Percentiles rank a stretch among this genome's conserved stretches.
Evolutionary conservation across 37 sponge, comb jelly and placozoan genomes (phyloP).

Genomic region (Cladorhizidae sp.): DNA sequence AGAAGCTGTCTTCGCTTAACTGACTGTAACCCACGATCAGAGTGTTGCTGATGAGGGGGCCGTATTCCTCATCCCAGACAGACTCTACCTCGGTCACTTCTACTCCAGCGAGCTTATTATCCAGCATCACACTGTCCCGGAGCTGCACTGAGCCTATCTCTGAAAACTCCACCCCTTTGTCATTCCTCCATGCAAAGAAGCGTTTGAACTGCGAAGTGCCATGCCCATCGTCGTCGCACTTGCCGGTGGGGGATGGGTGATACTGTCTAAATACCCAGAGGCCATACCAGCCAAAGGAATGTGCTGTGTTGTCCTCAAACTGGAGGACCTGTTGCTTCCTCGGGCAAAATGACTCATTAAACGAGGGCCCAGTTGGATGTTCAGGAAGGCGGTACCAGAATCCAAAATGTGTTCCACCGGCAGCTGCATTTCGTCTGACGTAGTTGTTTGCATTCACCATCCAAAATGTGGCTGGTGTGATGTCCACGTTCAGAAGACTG

Average conservation of each 20-base stretch:
- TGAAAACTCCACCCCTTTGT: conserved; percentile 80
- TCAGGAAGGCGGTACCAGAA: conserved; percentile 91
- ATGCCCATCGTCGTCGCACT: conserved; percentile 43
- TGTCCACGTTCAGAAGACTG: conserved; percentile 93
- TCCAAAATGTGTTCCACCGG: conserved; percentile 96
- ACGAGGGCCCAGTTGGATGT: conserved; percentile 90
- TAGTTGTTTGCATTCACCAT: conserved; percentile 88
- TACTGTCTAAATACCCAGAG: conserved; percentile 90
- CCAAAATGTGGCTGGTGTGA: conserved; percentile 97
- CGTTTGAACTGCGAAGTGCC: conserved; percentile 58
- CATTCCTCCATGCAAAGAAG: conserved; percentile 84
- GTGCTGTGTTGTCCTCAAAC: conserved; percentile 89
- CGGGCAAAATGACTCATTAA: conserved; percentile 71
- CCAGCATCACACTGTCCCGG: conserved; percentile 62
- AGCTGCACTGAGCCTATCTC: conserved; percentile 78
- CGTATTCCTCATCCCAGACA: conserved; percentile 46
- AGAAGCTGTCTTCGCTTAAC: conserved; percentile 52
- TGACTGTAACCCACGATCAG: conserved; percentile 73
- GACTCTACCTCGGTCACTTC: conserved; percentile 33
- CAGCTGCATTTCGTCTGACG: conserved; percentile 91
- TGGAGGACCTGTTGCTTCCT: conserved; percentile 62
- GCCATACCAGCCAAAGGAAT: conserved; percentile 96
- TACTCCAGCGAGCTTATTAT: conserved; percentile 80
- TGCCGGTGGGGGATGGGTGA: conserved; percentile 60
- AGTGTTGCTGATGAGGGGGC: conserved; percentile 53